Percentiles rank a stretch among this genome's conserved stretches.
These are phyloP conservation scores for Actinia equina DNA, from an alignment of 64 coral and sea anemone species.

Conservation along the genomic window DNA sequence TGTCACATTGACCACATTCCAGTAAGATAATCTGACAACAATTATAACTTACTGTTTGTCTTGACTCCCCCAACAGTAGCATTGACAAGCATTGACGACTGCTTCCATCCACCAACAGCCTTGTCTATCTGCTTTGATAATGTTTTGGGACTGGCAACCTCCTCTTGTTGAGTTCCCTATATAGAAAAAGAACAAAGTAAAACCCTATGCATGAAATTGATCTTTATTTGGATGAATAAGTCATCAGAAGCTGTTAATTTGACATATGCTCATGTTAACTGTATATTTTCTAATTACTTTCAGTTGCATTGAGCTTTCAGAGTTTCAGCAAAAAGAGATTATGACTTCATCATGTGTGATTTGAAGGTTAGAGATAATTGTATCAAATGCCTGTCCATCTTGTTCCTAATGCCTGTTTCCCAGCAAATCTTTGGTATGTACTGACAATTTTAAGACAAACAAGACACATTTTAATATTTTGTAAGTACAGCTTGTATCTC, in stretches of 20 bases:
- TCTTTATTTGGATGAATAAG: too few species aligned
- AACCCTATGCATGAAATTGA: not conserved
- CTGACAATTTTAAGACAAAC: too few species aligned
- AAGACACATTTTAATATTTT: too few species aligned
- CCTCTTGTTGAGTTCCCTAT: not conserved
- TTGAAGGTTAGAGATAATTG: too few species aligned
- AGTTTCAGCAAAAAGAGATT: too few species aligned
- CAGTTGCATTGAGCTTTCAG: too few species aligned
- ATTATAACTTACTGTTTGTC: conserved; percentile 64
- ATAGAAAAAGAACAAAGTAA: not conserved
- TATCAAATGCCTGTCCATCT: too few species aligned
- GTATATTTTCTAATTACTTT: not conserved
- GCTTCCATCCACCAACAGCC: conserved; percentile 96
- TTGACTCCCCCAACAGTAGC: conserved; percentile 59
- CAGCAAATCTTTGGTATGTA: too few species aligned
- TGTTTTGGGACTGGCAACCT: conserved; percentile 15
- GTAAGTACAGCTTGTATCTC: not conserved
- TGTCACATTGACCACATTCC: too few species aligned
- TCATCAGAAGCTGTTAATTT: not conserved
- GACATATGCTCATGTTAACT: not conserved
- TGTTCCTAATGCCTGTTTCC: too few species aligned
- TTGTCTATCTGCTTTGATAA: conserved; percentile 92
- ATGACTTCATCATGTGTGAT: too few species aligned
- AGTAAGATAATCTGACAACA: too few species aligned
- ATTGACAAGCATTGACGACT: conserved; percentile 79